Evolutionary conservation across 2,797 vertebrate species (phyloP), one percentile per base, ranked within the genome.

Genomic region (Peromyscus attwateri): DNA sequence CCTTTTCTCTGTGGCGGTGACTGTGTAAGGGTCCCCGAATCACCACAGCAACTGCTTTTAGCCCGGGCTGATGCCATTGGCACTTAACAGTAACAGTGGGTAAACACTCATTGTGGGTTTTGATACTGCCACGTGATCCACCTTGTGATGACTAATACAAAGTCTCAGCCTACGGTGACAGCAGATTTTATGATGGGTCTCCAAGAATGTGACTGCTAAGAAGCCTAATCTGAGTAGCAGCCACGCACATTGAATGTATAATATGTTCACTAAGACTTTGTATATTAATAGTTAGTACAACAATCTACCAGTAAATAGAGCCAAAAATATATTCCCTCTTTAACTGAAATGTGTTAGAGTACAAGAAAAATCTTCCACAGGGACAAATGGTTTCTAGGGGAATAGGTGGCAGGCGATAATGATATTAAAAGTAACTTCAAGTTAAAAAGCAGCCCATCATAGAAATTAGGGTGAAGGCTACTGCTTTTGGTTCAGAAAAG

Each of bases 401-500:
- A 93, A n/a, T 27, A 34, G 1, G 14, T 81, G 14, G 83, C 37
- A 73, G 25, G 60, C 3, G 52, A 46, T 43, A 64, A 92, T 84
- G n/a, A 84, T 23, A 84, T 37, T 71, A 79, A 71, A 70, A 79
- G 23, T 81, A 49, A 84, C 19, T 77, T 34, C 70, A 75, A 71
- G 34, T 46, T n/a, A 10, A 57, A 70, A 62, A 92, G 82, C 29
- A 91, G 34, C 0, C 92, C 34, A 84, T 34, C 13, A 23, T 21
- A 73, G 23, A 52, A 83, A 55, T 92, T 62, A 73, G 9, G 37
- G 40, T 40, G 49, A 46, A 34, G 40, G 49, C 34, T 40, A 43
- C 11, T 60, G 19, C 16, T 66, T 93, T 92, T 73, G 16, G 34
- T 84, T 84, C 64, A 21, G 73, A 91, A 96, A 93, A 95, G 31